A percentile compares a stretch with the other conserved stretches of the same genome.
phyloP scores from a whole-genome alignment of 2,888 invertebrate species.

The Pollenia angustigena region DNA sequence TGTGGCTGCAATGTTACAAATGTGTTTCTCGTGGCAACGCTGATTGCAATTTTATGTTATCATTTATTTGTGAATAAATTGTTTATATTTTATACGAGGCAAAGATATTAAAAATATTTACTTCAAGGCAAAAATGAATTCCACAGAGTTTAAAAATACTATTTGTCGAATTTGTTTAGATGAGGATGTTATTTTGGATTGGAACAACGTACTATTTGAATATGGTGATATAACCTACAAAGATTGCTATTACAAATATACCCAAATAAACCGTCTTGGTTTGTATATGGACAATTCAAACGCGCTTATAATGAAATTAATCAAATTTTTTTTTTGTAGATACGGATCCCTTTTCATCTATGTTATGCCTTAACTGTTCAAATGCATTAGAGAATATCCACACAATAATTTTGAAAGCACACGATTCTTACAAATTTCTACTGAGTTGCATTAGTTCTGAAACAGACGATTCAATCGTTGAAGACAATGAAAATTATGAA shows the following conservation, averaged over 20 bases:
- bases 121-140: background rate
- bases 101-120: background rate
- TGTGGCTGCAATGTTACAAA: too few species aligned
- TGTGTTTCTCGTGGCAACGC: background rate
- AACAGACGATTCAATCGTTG: background rate
- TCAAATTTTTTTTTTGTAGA: background rate
- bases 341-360: too few species aligned
- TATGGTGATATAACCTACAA: background rate
- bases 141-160: too few species aligned
- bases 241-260: constrained; percentile 10
- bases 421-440: too few species aligned
- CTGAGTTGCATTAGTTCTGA: background rate
- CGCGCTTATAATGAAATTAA: background rate
- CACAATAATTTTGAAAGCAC: too few species aligned
- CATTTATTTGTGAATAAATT: constrained; percentile 9
- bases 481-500: background rate
- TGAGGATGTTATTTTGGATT: background rate
- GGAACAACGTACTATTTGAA: background rate
- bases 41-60: background rate
- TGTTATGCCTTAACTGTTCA: too few species aligned
- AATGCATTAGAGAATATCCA: too few species aligned
- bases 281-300: too few species aligned
- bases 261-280: background rate
- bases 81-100: background rate
- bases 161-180: constrained; percentile 14